These are phyloP conservation scores for Embiotoca jacksoni DNA, from an alignment of 2,113 vertebrate genomes.

Conservation along the genomic window DNA sequence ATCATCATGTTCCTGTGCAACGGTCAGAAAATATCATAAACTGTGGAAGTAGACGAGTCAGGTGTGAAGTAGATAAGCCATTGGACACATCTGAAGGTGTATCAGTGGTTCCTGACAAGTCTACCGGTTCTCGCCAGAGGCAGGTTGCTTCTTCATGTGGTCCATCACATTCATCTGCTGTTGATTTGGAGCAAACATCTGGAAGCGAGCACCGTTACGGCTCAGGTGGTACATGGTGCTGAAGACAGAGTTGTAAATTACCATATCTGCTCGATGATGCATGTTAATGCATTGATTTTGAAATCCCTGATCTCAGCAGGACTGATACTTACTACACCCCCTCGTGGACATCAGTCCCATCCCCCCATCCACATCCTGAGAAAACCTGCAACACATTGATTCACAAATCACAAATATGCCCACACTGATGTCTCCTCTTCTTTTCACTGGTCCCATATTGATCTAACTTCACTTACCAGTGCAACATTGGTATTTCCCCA, in stretches of 20 bases:
- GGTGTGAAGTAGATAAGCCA: slow-evolving; percentile 29
- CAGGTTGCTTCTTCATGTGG: slow-evolving; percentile 78
- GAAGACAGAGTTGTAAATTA: slow-evolving; percentile 40
- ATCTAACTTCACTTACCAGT: slow-evolving; percentile 72
- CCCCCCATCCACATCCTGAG: slow-evolving; percentile 84
- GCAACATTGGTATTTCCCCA: slow-evolving; percentile 83
- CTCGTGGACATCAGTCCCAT: slow-evolving; percentile 83
- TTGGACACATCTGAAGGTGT: not conserved
- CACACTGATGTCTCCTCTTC: not conserved
- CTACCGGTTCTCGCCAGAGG: slow-evolving; percentile 80
- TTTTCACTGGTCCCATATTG: not conserved
- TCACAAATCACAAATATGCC: not conserved
- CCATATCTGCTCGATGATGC: not conserved
- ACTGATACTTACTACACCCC: slow-evolving; percentile 80
- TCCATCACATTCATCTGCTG: slow-evolving; percentile 85
- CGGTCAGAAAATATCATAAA: slow-evolving; percentile 46
- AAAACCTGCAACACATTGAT: slow-evolving; percentile 75
- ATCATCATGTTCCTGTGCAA: slow-evolving; percentile 80
- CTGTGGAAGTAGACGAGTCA: too few species aligned
- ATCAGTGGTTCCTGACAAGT: not conserved
- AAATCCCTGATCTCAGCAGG: slow-evolving; percentile 1
- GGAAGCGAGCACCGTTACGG: slow-evolving; percentile 82
- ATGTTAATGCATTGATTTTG: not conserved
- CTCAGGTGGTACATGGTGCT: slow-evolving; percentile 86
- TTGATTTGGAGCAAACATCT: slow-evolving; percentile 85